Conservation (phyloP, 37 sponge, comb jelly and placozoan genomes). For the Ephydatia muelleri region DNA sequence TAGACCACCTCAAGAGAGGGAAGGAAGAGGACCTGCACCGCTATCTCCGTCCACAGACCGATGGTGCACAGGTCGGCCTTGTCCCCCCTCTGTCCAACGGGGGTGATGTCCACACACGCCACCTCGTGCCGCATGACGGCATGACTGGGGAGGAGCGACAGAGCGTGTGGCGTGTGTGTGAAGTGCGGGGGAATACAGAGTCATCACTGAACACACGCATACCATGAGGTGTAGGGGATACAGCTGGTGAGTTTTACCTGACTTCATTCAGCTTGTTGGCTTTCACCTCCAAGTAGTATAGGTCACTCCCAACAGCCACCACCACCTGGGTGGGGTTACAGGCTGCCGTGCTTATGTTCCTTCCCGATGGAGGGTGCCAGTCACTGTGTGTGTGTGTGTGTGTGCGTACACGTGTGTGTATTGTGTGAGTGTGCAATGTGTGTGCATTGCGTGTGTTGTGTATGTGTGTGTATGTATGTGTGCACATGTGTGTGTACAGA, state of each 20-base stretch:
- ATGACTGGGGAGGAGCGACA: slow-evolving; percentile 33
- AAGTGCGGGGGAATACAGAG: neutral
- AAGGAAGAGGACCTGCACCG: slow-evolving; percentile 70
- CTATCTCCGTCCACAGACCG: slow-evolving; percentile 91
- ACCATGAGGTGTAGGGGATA: neutral
- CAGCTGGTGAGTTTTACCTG: slow-evolving; percentile 45
- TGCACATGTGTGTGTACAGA: no score
- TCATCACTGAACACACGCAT: no score
- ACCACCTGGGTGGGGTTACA: slow-evolving; percentile 77
- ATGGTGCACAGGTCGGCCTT: slow-evolving; percentile 70
- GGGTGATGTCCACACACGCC: slow-evolving; percentile 89
- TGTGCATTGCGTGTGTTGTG: no score
- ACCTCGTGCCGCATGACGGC: slow-evolving; percentile 77
- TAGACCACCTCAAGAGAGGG: slow-evolving; percentile 68
- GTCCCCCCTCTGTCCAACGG: slow-evolving; percentile 30
- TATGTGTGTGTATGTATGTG: no score
- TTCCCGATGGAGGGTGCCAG: slow-evolving; percentile 83
- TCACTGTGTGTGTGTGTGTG: slow-evolving; percentile 28
- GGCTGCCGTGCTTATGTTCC: slow-evolving; percentile 78
- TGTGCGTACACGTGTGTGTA: no score
- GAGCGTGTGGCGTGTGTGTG: slow-evolving; percentile 4
- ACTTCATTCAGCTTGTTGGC: slow-evolving; percentile 35
- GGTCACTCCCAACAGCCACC: slow-evolving; percentile 68
- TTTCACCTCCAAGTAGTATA: slow-evolving; percentile 74
- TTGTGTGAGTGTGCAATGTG: neutral